A percentile compares a stretch with the other conserved stretches of the same genome.
Evolutionary conservation across 1,140 invertebrate species (phyloP).

Genomic region (Eumeta japonica): DNA sequence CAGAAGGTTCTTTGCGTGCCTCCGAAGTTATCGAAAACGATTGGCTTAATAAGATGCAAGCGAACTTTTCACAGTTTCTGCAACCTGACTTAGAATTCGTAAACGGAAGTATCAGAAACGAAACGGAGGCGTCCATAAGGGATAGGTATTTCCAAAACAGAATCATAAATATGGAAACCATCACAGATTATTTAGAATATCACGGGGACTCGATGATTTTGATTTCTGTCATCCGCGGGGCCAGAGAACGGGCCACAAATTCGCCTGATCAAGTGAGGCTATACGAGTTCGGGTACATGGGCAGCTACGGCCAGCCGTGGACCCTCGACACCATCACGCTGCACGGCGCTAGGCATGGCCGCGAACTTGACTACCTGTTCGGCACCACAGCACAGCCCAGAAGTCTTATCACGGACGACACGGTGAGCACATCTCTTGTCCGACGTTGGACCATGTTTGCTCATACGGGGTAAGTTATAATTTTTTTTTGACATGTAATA

Average conservation of each 20-base stretch:
- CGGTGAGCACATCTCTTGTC: slow-evolving; percentile 15
- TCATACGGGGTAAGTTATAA: slow-evolving; percentile 26
- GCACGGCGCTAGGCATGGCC: slow-evolving; percentile 31
- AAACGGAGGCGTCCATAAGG: slow-evolving; percentile 21
- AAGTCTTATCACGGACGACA: slow-evolving; percentile 12
- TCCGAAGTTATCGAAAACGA: slow-evolving; percentile 17
- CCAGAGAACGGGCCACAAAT: slow-evolving; percentile 24
- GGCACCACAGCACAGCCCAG: slow-evolving; percentile 16
- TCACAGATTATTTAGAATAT: slow-evolving; percentile 40
- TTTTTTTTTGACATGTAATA: slow-evolving; percentile 1
- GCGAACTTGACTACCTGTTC: slow-evolving; percentile 33
- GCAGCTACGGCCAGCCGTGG: slow-evolving; percentile 30
- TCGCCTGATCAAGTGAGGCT: slow-evolving; percentile 26
- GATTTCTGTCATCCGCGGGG: slow-evolving; percentile 26
- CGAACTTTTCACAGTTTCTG: slow-evolving; percentile 33
- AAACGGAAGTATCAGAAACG: slow-evolving; percentile 13
- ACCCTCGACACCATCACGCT: slow-evolving; percentile 27
- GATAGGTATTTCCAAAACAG: slow-evolving; percentile 31
- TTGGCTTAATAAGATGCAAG: slow-evolving; percentile 33
- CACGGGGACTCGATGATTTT: slow-evolving; percentile 34
- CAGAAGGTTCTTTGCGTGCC: slow-evolving; percentile 38
- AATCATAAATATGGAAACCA: slow-evolving; percentile 27
- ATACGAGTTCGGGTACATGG: slow-evolving; percentile 30
- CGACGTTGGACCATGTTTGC: slow-evolving; percentile 23
- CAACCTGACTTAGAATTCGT: slow-evolving; percentile 28